A percentile compares a stretch with the other conserved stretches of the same genome.
phyloP scores from a whole-genome alignment of 2,797 vertebrate species.

The Pantherophis alleghaniensis region DNA sequence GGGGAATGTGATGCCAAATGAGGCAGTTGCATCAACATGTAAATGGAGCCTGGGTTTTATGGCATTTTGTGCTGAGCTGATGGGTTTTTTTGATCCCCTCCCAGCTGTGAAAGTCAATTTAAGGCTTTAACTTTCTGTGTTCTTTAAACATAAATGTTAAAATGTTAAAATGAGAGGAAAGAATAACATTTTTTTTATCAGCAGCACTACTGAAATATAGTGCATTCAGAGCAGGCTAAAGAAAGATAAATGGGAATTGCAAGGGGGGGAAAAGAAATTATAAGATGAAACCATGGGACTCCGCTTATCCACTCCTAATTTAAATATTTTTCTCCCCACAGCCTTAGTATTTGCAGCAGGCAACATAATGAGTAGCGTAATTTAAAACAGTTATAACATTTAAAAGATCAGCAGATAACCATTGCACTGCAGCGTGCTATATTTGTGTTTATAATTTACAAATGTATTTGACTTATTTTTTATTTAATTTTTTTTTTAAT shows the following conservation, averaged over 20 bases:
- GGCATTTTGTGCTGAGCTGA: background rate
- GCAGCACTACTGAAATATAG: background rate
- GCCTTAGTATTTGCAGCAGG: background rate
- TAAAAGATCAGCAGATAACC: background rate
- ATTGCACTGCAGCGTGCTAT: background rate
- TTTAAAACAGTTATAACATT: background rate
- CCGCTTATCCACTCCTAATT: background rate
- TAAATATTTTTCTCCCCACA: background rate
- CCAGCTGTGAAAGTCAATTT: background rate
- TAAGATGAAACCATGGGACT: background rate
- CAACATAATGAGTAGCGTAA: background rate
- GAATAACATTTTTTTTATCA: background rate
- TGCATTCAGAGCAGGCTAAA: background rate
- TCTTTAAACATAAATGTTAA: background rate
- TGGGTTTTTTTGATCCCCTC: background rate
- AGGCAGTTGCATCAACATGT: background rate
- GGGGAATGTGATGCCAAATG: background rate
- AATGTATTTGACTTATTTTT: background rate
- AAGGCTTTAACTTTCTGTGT: background rate
- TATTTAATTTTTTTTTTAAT: background rate
- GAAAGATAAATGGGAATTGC: background rate
- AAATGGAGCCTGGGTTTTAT: background rate
- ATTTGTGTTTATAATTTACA: background rate
- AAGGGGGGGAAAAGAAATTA: too few relatives aligned
- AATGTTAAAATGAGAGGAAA: background rate